A percentile compares a stretch with the other conserved stretches of the same genome.
phyloP scores from a whole-genome alignment of 2,888 invertebrate genomes.

The Phymatocera aterrima region DNA sequence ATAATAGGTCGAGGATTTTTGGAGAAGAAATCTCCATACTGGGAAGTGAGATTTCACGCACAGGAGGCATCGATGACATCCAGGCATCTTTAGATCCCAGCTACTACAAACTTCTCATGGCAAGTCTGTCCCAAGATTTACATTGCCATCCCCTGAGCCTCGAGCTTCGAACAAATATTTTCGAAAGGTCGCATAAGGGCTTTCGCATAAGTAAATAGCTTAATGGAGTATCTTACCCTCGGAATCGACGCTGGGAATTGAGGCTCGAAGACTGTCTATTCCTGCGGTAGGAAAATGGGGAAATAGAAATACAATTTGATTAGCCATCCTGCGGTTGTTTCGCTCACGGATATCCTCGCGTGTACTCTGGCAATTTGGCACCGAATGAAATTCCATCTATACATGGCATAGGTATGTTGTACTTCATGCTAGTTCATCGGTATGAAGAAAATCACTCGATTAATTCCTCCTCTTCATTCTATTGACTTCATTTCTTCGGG shows the following conservation, averaged over 20 bases:
- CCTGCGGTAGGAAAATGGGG: not conserved
- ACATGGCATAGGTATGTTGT: too few relatives aligned
- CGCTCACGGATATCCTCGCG: not conserved
- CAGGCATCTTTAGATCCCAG: not conserved
- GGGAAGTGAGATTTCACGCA: constrained; percentile 2
- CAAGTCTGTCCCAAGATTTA: constrained; percentile 22
- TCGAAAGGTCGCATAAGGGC: constrained; percentile 35
- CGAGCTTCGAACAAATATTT: constrained; percentile 35
- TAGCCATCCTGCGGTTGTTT: not conserved
- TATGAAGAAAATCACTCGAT: too few relatives aligned
- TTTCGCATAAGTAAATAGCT: constrained; percentile 41
- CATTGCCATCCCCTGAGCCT: constrained; percentile 17
- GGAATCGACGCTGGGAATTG: constrained; percentile 7
- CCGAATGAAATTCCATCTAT: not conserved
- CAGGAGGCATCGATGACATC: constrained; percentile 19
- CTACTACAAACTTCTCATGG: not conserved
- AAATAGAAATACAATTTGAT: constrained; percentile 10
- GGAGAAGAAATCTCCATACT: not conserved
- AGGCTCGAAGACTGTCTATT: constrained; percentile 13
- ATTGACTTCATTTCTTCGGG: too few relatives aligned
- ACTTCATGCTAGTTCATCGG: too few relatives aligned
- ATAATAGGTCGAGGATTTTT: not conserved
- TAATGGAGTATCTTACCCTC: constrained; percentile 33
- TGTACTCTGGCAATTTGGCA: not conserved
- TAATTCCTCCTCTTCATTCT: too few relatives aligned